phyloP scores from a whole-genome alignment of 2,113 vertebrate species.

The Diglossa brunneiventris region DNA sequence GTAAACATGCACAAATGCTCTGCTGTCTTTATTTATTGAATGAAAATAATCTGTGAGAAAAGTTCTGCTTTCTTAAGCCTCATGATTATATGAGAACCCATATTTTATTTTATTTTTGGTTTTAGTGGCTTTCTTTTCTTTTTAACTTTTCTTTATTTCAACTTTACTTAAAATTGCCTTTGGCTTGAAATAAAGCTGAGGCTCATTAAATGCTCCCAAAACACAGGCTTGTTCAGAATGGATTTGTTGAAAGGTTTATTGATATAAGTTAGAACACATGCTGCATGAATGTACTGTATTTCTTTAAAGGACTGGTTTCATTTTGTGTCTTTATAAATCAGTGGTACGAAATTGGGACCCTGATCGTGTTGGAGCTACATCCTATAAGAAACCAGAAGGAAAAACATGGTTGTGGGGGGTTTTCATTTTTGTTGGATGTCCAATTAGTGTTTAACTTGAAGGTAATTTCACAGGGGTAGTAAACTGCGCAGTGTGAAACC shows the following conservation, averaged over 20 bases:
- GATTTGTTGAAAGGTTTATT: constrained; percentile 67
- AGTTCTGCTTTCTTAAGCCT: constrained; percentile 26
- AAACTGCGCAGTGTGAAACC: constrained; percentile 47
- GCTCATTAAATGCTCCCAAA: constrained; percentile 58
- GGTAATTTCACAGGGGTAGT: constrained; percentile 69
- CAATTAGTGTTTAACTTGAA: constrained; percentile 66
- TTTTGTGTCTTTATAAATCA: constrained; percentile 59
- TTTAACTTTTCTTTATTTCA: constrained; percentile 48
- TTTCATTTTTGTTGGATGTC: constrained; percentile 55
- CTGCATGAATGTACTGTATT: constrained; percentile 17
- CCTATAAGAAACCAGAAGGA: constrained; percentile 41
- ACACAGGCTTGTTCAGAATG: constrained; percentile 40
- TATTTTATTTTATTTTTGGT: constrained; percentile 52
- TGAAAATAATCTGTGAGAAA: constrained; percentile 48
- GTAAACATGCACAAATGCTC: neutral
- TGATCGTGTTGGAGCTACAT: neutral
- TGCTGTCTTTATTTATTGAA: constrained; percentile 30
- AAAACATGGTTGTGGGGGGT: neutral
- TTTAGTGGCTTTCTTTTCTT: constrained; percentile 55
- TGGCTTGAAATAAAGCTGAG: constrained; percentile 56
- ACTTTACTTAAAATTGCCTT: constrained; percentile 39
- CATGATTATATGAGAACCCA: neutral
- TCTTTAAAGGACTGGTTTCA: constrained; percentile 14
- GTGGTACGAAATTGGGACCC: constrained; percentile 3
- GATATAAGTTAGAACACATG: constrained; percentile 58